Evolutionary conservation across 2,888 invertebrate genomes (phyloP), one percentile per base, ranked within the genome.

Genomic region (Cylindroiulus punctatus): DNA sequence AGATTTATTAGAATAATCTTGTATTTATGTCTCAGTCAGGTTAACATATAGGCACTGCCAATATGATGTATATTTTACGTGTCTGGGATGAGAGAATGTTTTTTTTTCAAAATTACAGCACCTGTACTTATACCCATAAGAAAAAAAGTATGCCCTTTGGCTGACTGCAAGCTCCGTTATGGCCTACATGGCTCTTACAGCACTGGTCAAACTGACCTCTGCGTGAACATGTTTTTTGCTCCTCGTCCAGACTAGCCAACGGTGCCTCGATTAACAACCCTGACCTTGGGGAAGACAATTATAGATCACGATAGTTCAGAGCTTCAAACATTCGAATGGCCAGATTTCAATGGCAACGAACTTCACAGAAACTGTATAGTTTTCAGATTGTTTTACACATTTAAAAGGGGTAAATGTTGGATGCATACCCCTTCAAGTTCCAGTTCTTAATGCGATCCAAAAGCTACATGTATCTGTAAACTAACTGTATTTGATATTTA

Each of bases 31-130:
- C n/a, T n/a, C n/a, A n/a, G n/a, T n/a, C n/a, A n/a, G n/a, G n/a
- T n/a, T n/a, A n/a, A n/a, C n/a, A n/a, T n/a, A n/a, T n/a, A n/a
- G n/a, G n/a, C n/a, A n/a, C n/a, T n/a, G n/a, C n/a, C n/a, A n/a
- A n/a, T n/a, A n/a, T n/a, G n/a, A n/a, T n/a, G n/a, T n/a, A n/a
- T n/a, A n/a, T n/a, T n/a, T n/a, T n/a, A n/a, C n/a, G n/a, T n/a
- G n/a, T n/a, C n/a, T n/a, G n/a, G n/a, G n/a, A n/a, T 57, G 7
- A 4, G 57, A 1, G n/a, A 22, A 57, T 57, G 22, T 22, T 57
- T 17, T 57, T 40, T 57, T 47, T 57, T n/a, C 3, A 57, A 57
- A 57, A 57, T 57, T 57, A 57, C n/a, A 57, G 57, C 57, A 57
- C 57, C n/a, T 57, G 57, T 57, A 57, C 22, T 22, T 57, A 22